Evolutionary conservation across 1,140 invertebrate species (phyloP).

Genomic region (Dendrolimus punctatus): DNA sequence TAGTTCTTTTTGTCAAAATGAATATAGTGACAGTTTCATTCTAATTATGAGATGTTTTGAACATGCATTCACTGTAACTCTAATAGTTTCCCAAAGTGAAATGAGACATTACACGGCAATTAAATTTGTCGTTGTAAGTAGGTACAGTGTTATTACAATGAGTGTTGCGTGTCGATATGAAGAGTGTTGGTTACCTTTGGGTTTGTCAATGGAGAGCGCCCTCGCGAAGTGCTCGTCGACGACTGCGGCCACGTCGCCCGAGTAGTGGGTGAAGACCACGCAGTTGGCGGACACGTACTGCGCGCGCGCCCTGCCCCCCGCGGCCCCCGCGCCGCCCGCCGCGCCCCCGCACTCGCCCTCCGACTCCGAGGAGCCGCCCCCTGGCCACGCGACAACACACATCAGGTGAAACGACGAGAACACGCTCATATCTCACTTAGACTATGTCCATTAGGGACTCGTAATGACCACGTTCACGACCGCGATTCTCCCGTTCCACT

Average conservation of each 20-base stretch:
- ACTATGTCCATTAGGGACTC: too few species aligned
- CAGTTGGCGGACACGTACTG: conserved; percentile 96
- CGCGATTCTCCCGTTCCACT: too few species aligned
- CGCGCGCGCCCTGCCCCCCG: conserved; percentile 72
- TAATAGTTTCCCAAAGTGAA: too few species aligned
- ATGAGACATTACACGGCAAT: too few species aligned
- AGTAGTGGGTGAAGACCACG: conserved; percentile 95
- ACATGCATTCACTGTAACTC: too few species aligned
- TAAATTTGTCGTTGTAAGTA: neutral
- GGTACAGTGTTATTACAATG: neutral
- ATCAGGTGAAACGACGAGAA: neutral
- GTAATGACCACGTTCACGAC: too few species aligned
- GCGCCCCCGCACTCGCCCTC: conserved; percentile 58
- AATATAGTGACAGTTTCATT: too few species aligned
- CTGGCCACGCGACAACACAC: conserved; percentile 16
- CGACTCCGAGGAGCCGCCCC: conserved; percentile 55
- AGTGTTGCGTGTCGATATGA: neutral
- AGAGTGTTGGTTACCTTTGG: conserved; percentile 73
- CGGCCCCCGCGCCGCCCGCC: conserved; percentile 61
- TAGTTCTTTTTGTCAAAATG: too few species aligned
- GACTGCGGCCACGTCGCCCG: conserved; percentile 90
- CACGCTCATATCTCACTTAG: too few species aligned
- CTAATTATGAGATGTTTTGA: too few species aligned
- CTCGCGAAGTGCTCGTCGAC: conserved; percentile 96
- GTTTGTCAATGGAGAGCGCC: conserved; percentile 82